phyloP scores from a whole-genome alignment of 2,113 vertebrate genomes.

The Hypocryptadius cinnamomeus region DNA sequence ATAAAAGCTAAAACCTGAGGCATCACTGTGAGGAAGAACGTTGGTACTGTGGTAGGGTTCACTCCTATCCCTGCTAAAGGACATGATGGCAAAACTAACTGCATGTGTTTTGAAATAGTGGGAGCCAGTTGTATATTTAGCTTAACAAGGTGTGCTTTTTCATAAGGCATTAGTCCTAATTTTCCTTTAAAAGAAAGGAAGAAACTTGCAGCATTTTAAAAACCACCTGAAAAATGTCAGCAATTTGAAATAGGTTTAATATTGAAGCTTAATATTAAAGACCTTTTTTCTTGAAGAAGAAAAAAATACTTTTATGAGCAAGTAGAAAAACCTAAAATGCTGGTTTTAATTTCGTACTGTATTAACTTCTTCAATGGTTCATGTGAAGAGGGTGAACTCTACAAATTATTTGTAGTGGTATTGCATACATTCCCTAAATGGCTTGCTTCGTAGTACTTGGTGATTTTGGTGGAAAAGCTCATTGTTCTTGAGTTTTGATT shows the following conservation, averaged over 20 bases:
- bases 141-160: background rate
- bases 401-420: background rate
- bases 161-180: background rate
- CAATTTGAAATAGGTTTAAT: background rate
- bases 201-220: background rate
- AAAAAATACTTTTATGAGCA: background rate
- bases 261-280: background rate
- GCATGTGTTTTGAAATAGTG: background rate
- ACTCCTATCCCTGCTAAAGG: background rate
- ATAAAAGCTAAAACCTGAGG: background rate
- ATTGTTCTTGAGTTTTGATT: background rate
- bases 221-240: background rate
- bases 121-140: background rate
- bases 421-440: background rate
- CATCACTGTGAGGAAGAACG: background rate
- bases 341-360: background rate
- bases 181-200: background rate
- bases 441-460: background rate
- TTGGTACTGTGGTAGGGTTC: fast-evolving
- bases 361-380: background rate
- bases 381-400: background rate
- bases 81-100: background rate
- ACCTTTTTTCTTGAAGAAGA: background rate
- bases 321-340: background rate
- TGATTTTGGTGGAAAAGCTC: background rate